These are phyloP conservation scores for Lumbricus terrestris DNA, from an alignment of 2,888 invertebrate genomes.

Conservation along the genomic window DNA sequence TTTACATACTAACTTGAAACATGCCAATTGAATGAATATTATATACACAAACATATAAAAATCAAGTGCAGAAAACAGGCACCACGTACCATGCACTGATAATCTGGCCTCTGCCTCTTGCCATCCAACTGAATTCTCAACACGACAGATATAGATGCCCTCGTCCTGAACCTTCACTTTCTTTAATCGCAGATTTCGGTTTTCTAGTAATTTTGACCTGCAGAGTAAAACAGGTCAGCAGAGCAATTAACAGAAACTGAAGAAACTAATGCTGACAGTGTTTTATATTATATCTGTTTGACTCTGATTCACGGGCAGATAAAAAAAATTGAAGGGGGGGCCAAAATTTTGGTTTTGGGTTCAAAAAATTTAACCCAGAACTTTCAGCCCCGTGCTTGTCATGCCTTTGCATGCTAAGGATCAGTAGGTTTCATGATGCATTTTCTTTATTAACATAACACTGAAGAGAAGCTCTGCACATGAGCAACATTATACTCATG, in stretches of 20 bases:
- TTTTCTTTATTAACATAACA: background rate
- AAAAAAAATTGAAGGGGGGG: too few relatives aligned
- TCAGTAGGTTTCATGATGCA: background rate
- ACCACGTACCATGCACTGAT: conserved; percentile 82
- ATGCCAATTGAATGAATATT: background rate
- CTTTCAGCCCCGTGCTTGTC: background rate
- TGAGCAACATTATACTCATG: background rate
- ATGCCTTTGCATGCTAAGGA: background rate
- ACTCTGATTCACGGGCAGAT: too few relatives aligned
- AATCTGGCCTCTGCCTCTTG: conserved; percentile 81
- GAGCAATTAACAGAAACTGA: background rate
- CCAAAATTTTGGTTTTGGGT: too few relatives aligned
- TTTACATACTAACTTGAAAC: background rate
- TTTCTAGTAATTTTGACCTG: conserved; percentile 22
- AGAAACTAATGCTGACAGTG: background rate
- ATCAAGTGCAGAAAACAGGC: background rate
- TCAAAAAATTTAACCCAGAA: too few relatives aligned
- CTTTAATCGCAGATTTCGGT: conserved; percentile 32
- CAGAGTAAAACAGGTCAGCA: background rate
- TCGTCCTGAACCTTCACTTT: conserved; percentile 36
- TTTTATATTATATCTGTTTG: background rate
- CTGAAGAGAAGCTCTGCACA: background rate
- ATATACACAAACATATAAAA: background rate
- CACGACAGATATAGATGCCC: conserved; percentile 40
- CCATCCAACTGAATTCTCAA: conserved; percentile 40